Conservation (phyloP, 2,888 invertebrate genomes). For the Philopedon plagiatum region DNA sequence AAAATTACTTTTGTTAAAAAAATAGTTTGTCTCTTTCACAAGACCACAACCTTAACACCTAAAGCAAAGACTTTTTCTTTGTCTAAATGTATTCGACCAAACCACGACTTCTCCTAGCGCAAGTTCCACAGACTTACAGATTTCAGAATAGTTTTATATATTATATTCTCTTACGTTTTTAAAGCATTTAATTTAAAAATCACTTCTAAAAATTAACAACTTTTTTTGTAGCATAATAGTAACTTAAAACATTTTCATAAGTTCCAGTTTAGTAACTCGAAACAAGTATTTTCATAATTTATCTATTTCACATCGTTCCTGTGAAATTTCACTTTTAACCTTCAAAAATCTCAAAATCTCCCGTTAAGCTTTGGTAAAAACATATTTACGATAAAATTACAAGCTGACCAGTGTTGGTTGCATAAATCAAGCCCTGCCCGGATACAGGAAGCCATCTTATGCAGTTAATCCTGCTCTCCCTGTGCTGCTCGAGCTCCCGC, state of each 20-base stretch:
- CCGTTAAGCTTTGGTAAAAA: neutral
- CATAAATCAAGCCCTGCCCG: constrained; percentile 88
- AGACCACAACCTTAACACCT: too few relatives aligned
- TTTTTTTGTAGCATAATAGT: neutral
- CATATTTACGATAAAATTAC: constrained; percentile 75
- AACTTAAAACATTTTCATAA: neutral
- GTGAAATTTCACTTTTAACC: too few relatives aligned
- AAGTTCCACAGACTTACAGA: too few relatives aligned
- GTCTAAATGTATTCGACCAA: too few relatives aligned
- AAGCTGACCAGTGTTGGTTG: constrained; percentile 87
- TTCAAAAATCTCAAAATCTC: neutral
- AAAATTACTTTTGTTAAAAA: too few relatives aligned
- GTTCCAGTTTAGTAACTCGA: too few relatives aligned
- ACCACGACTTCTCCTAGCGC: too few relatives aligned
- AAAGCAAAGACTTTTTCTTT: too few relatives aligned
- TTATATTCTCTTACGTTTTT: neutral
- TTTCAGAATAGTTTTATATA: neutral
- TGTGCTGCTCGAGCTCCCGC: constrained; percentile 77
- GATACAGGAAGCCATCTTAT: constrained; percentile 87
- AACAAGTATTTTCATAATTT: too few relatives aligned
- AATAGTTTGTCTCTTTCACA: too few relatives aligned
- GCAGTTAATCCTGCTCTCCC: constrained; percentile 80
- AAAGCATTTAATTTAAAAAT: neutral
- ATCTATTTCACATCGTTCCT: neutral
- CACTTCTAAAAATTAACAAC: neutral